Base-by-base conservation (phyloP, 2,888 invertebrate species). In the Poecilus cupreus region DNA sequence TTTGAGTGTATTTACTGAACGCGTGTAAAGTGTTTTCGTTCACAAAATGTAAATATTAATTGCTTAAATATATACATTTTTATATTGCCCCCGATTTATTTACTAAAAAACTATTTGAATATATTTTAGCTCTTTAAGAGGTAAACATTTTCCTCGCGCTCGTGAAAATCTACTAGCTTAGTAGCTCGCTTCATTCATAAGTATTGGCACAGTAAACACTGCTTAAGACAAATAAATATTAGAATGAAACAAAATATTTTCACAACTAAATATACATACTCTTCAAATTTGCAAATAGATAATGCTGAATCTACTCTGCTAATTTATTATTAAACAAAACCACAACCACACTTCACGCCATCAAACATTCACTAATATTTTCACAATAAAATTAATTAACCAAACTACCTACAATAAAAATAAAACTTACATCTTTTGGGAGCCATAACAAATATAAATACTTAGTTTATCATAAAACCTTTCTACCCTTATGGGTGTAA, bases 51-150 rank as follows among this genome's bases (percentile, higher is more conserved):
- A 77, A 37, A 77, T 64, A 78, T 64, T 77, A 57, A 57, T 32
- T 78, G 54, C 78, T 64, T 78, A 78, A 60, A 78, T 78, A 78
- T 78, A 78, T 49, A 68, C 32, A 78, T 64, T 60, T 60, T 75
- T 46, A 72, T 46, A 72, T 46, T 72, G 43, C 72, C 46, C 18
- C 72, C 13, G 72, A 72, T 46, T 37, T 72, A 75, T 51, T 75
- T 75, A 32, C 75, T 75, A 75, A 54, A 75, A 75, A 24, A 75
- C 75, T 75, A 75, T 75, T 75, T 51, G 51, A 75, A 49, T 75
- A 51, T 75, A 75, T 75, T 75, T n/a, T 75, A 75, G 51, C 51
- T 51, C 54, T 24, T 49, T 24, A 46, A 72, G 46, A 22, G 24
- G 72, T 49, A 72, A 72, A 72, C 46, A 72, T 72, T 72, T 46